Evolutionary conservation across 2,113 vertebrate species (phyloP).

Genomic region (Telmatochromis sp.): DNA sequence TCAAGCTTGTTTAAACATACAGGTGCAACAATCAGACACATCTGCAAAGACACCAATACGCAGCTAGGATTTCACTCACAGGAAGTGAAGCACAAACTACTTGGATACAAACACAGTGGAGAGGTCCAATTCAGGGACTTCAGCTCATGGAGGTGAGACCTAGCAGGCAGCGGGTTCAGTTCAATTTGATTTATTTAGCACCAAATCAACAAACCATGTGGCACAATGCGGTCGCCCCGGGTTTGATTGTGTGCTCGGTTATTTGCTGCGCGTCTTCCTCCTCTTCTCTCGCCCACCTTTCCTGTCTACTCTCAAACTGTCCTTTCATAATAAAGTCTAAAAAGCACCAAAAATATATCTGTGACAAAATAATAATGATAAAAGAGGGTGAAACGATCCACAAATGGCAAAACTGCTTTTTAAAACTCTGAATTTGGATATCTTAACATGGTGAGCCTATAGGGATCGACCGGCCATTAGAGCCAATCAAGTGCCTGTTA

Average conservation of each 20-base stretch:
- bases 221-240: rapidly evolving
- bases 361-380: neutral
- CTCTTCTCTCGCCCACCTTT: neutral
- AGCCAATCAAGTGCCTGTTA: rapidly evolving
- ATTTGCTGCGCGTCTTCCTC: neutral
- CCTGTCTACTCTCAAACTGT: neutral
- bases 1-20: neutral
- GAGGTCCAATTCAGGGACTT: neutral
- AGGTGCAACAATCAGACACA: neutral
- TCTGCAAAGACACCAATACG: neutral
- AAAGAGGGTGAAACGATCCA: rapidly evolving
- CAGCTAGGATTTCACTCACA: neutral
- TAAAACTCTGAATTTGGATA: neutral
- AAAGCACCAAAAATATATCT: rapidly evolving
- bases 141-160: neutral
- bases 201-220: neutral
- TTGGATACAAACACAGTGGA: neutral
- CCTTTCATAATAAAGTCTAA: neutral
- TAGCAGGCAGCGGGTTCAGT: neutral
- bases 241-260: rapidly evolving
- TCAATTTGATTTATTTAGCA: neutral
- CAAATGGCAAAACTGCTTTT: neutral
- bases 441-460: neutral
- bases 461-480: neutral
- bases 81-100: neutral